Evolutionary conservation across 2,797 vertebrate species (phyloP), one percentile per base, ranked within the genome.

Genomic region (Amazona finschi): DNA sequence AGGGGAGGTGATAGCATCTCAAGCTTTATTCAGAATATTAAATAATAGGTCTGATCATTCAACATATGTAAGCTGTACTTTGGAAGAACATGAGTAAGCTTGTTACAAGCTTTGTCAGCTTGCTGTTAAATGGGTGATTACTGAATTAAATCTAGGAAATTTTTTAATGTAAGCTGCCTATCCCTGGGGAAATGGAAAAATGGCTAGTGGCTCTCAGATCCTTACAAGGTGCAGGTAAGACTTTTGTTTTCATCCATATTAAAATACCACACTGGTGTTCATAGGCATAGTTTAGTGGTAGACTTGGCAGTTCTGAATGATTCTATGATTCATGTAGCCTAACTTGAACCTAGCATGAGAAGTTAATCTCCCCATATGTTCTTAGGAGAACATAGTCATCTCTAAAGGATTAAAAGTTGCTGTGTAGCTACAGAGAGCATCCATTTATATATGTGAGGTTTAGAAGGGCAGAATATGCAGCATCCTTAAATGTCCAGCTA

Each of bases 11-110:
- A 47, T 52, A 39, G 38, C 25, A 53, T 75, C 53, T 85, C 46
- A 61, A 0, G 74, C 49, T 79, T 69, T 4, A 43, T 39, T 61
- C 24, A 49, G n/a, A 53, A 25, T 65, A 53, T 36, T 86, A 64
- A 89, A 47, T 70, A 70, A 36, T 66, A 57, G 4, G 47, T 78
- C 8, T 33, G 53, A 28, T 70, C 6, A 62, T 25, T n/a, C 1
- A 7, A 57, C 33, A 89, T 52, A n/a, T 60, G 41, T 0, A 57
- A 74, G 15, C 15, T 49, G 44, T 47, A 64, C 9, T 64, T 73
- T 0, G 0, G 44, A 79, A 79, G 39, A 73, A 33, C 0, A 4
- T 15, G 28, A 85, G 9, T 21, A 50, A 24, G 31, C 5, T 55
- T 71, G 5, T 57, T 76, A 58, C 0, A 3, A 39, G 21, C 39